These are phyloP conservation scores for Aleadryas rufinucha DNA, from an alignment of 2,113 vertebrate genomes.

Conservation along the genomic window DNA sequence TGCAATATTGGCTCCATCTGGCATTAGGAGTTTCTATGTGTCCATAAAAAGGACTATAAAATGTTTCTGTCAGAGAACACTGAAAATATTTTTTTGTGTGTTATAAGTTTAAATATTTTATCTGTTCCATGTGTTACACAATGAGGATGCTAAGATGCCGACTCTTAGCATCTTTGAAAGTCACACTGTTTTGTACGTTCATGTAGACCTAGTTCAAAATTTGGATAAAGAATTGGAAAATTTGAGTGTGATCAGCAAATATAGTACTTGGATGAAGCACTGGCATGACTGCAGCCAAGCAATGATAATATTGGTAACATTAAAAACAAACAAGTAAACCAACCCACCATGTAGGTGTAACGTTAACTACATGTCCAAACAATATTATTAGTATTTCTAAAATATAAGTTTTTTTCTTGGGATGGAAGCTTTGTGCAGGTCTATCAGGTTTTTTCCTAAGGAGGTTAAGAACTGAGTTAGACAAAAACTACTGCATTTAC, in stretches of 20 bases:
- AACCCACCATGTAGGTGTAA: not conserved
- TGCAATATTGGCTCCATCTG: not conserved
- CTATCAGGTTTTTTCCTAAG: not conserved
- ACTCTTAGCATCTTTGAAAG: not conserved
- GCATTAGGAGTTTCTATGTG: not conserved
- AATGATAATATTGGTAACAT: not conserved
- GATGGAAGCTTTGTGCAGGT: not conserved
- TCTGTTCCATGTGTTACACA: not conserved
- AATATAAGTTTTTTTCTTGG: not conserved
- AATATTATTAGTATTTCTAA: not conserved
- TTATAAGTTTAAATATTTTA: not conserved
- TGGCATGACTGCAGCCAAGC: not conserved
- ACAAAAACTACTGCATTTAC: not conserved
- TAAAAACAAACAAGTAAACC: not conserved
- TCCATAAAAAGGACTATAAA: not conserved
- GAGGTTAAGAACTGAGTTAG: not conserved
- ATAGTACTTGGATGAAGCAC: not conserved
- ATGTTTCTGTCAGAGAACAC: not conserved
- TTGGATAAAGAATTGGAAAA: not conserved
- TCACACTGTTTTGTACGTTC: fast-evolving
- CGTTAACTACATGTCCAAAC: not conserved
- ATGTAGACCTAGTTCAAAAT: not conserved
- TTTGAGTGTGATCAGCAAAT: not conserved
- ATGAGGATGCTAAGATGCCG: not conserved
- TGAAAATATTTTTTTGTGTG: not conserved